Base-by-base conservation (phyloP, 2,113 vertebrate species). In the Lagopus leucura region DNA sequence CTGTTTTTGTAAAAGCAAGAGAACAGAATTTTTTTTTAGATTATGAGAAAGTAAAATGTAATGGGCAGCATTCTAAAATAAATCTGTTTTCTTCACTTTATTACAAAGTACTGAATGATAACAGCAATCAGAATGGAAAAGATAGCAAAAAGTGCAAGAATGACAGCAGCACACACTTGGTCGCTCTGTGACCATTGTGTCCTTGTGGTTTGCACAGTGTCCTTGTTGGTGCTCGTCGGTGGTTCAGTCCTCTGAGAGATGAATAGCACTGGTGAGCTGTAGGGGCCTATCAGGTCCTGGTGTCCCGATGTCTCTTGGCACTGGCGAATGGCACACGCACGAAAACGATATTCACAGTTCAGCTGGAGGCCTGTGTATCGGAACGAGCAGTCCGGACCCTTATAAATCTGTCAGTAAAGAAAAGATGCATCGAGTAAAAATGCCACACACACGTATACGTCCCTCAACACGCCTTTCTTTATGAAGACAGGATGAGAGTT, bases 81-180 rank as follows among this genome's bases (percentile, higher is more conserved):
- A 95, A 96, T 54, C 87, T 93, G 47, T 91, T 87, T 92, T 96
- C 82, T 95, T 99, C 98, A 99, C 98, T 99, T 99, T 96, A 99
- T 99, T 96, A 99, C 98, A 70, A 99, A 99, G 98, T 99, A 99
- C 98, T 99, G 99, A 97, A 99, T 99, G 96, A 99, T 98, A 91
- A 99, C 99, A 95, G 99, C 99, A 94, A 99, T 99, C 97, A 99
- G 98, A 96, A 99, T 99, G 98, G 99, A 99, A 91, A 99, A 99
- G 96, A 98, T 96, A 76, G 99, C 99, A 30, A 99, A 99, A 30
- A 99, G 97, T 97, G 98, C 98, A 92, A 99, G 98, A 97, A 99
- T 98, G 97, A 99, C 98, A 54, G 99, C 98, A 11, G 99, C 99
- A 47, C 99, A 99, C 98, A 99, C 99, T 97, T 99, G 99, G 17